A percentile compares a stretch with the other conserved stretches of the same genome.
Evolutionary conservation across 2,113 vertebrate genomes (phyloP).

Genomic region (Crotalus horridus): DNA sequence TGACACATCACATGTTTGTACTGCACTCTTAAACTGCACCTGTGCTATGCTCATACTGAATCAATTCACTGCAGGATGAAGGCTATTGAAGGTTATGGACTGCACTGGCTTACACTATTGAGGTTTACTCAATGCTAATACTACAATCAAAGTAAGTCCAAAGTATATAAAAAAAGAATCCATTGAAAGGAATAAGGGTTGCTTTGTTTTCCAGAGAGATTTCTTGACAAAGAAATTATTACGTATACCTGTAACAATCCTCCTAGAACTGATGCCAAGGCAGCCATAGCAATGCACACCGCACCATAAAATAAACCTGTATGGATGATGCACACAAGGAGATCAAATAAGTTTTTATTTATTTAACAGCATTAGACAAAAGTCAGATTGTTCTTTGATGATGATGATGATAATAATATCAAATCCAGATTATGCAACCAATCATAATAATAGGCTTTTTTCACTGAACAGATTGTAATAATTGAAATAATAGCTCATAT

Average conservation of each 20-base stretch:
- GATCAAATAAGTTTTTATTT: not conserved
- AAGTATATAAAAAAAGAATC: conserved; percentile 24
- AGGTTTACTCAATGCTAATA: not conserved
- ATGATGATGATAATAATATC: not conserved
- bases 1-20: not conserved
- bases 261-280: conserved; percentile 85
- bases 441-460: not conserved
- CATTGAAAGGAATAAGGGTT: not conserved
- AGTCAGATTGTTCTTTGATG: conserved; percentile 12
- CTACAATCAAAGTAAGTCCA: not conserved
- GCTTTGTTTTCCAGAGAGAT: conserved; percentile 26
- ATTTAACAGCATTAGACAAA: not conserved
- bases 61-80: not conserved
- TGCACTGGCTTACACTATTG: not conserved
- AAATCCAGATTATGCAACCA: not conserved
- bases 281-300: conserved; percentile 93
- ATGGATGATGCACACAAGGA: not conserved
- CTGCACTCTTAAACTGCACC: not conserved
- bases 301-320: conserved; percentile 86
- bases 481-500: not conserved
- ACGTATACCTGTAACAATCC: conserved; percentile 83
- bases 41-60: not conserved
- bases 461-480: too few species aligned
- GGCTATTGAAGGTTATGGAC: not conserved
- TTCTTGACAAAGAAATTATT: not conserved